A percentile compares a stretch with the other conserved stretches of the same genome.
Evolutionary conservation across 2,113 vertebrate species (phyloP).

Genomic region (Colinus virginianus): DNA sequence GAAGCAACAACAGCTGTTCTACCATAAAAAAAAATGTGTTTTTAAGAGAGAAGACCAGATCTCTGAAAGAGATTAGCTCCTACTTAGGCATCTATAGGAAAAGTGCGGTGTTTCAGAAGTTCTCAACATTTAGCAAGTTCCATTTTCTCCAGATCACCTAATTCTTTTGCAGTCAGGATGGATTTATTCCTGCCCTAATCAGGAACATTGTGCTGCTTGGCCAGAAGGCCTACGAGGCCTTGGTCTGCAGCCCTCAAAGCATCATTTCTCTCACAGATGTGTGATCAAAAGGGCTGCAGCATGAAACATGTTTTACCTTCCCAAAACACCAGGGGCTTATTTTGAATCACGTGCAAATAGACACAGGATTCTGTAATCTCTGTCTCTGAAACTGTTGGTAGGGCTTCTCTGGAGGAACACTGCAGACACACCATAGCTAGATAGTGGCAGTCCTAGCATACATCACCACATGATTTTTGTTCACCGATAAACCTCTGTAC

Average conservation of each 20-base stretch:
- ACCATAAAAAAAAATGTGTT: conserved; percentile 57
- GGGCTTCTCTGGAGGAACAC: neutral
- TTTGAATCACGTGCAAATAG: neutral
- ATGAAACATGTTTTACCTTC: neutral
- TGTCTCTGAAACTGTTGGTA: neutral
- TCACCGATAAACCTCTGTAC: neutral
- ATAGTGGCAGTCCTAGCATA: neutral
- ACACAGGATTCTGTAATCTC: neutral
- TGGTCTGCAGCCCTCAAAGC: neutral
- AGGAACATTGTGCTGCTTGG: neutral
- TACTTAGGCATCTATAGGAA: conserved; percentile 10
- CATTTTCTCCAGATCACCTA: neutral
- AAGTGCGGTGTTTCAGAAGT: conserved; percentile 32
- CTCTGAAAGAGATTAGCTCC: conserved; percentile 58
- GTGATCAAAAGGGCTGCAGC: neutral
- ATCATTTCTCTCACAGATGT: neutral
- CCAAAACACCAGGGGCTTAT: fast-evolving
- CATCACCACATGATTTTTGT: neutral
- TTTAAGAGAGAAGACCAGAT: conserved; percentile 62
- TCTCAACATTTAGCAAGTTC: conserved; percentile 18
- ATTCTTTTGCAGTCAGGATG: neutral
- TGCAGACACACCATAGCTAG: neutral
- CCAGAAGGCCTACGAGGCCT: neutral
- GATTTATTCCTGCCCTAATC: conserved; percentile 35
- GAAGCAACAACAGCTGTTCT: conserved; percentile 72